phyloP scores from a whole-genome alignment of 2,888 invertebrate species.

The Calephelis perditalis region DNA sequence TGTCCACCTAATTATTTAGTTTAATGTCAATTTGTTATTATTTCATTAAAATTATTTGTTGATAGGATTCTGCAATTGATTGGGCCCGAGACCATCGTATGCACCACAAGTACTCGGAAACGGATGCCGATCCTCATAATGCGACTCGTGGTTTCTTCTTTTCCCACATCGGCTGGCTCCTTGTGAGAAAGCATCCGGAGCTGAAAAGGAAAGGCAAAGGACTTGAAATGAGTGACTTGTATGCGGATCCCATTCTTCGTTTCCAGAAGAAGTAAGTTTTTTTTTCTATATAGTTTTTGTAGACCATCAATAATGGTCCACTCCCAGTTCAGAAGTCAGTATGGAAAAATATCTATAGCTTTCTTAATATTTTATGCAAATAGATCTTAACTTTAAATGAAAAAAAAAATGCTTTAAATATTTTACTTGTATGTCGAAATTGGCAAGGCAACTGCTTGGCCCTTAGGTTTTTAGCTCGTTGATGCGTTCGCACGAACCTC shows the following conservation, averaged over 20 bases:
- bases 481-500: background rate
- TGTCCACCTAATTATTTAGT: no score
- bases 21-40: no score
- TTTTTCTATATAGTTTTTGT: no score
- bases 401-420: no score
- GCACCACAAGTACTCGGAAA: conserved; percentile 96
- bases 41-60: conserved; percentile 4
- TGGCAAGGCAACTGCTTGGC: no score
- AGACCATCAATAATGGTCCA: no score
- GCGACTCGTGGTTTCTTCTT: conserved; percentile 97
- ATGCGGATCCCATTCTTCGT: conserved; percentile 87
- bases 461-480: no score
- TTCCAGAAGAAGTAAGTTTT: conserved; percentile 91
- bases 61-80: conserved; percentile 84
- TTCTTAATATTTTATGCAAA: no score
- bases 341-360: no score
- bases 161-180: conserved; percentile 96
- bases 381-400: no score
- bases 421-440: no score
- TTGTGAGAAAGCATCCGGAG: conserved; percentile 93
- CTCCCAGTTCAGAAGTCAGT: no score
- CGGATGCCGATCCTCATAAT: conserved; percentile 96
- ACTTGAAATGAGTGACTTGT: conserved; percentile 90
- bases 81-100: conserved; percentile 91
- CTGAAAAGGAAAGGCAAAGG: conserved; percentile 91